phyloP scores from a whole-genome alignment of 2,113 vertebrate species.

The Mastomys coucha region DNA sequence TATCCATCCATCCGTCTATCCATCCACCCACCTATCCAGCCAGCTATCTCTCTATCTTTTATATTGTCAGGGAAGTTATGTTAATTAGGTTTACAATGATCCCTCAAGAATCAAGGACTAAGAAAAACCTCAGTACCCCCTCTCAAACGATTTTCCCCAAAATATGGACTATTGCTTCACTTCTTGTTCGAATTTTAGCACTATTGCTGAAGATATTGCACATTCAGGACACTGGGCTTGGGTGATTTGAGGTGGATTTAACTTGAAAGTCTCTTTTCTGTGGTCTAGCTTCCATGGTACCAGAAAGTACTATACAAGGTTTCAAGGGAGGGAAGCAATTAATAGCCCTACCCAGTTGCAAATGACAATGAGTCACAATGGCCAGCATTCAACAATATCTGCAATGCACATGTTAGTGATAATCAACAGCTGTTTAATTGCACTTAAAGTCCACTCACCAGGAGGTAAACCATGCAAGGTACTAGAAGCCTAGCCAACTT shows the following conservation, averaged over 20 bases:
- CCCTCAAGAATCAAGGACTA: background rate
- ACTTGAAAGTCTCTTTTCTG: background rate
- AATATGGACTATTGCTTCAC: background rate
- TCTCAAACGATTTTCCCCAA: background rate
- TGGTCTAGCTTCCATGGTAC: background rate
- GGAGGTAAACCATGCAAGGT: background rate
- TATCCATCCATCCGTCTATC: too few species aligned
- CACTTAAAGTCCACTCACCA: background rate
- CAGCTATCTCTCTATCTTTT: background rate
- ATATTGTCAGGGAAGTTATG: background rate
- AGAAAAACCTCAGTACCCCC: background rate
- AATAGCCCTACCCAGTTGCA: background rate
- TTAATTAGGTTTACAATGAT: background rate
- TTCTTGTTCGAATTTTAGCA: background rate
- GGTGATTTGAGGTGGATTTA: background rate
- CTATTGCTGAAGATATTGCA: background rate
- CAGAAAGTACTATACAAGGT: background rate
- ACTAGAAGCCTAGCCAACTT: background rate
- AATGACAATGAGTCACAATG: background rate
- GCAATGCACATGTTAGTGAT: background rate
- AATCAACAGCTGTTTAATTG: background rate
- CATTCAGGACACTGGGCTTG: background rate
- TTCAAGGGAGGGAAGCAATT: background rate
- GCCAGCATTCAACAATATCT: background rate
- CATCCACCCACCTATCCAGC: too few species aligned